Evolutionary conservation across 2,113 vertebrate species (phyloP).

Genomic region (Mugil cephalus): DNA sequence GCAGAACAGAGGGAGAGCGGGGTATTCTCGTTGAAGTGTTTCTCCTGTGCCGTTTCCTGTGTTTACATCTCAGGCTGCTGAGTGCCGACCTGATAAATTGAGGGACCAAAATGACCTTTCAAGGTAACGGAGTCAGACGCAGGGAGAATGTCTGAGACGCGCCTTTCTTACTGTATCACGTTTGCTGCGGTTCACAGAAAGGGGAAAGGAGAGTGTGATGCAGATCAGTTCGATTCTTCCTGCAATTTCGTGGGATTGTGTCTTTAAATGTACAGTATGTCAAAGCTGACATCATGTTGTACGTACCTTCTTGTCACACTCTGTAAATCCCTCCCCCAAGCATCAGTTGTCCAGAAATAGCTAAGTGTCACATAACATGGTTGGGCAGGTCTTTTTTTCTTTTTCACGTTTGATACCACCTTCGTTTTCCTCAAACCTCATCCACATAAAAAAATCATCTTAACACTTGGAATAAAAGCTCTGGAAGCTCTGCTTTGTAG

Average conservation of each 20-base stretch:
- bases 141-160: constrained; percentile 3
- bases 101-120: constrained; percentile 50
- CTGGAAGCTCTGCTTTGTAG: too few relatives aligned
- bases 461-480: too few relatives aligned
- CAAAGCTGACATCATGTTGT: too few relatives aligned
- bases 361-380: too few relatives aligned
- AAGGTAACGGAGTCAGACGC: constrained; percentile 33
- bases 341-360: too few relatives aligned
- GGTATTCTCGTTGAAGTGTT: neutral
- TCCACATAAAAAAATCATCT: too few relatives aligned
- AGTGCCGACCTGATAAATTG: constrained; percentile 17
- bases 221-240: constrained; percentile 9
- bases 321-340: too few relatives aligned
- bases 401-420: too few relatives aligned
- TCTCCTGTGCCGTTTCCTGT: constrained; percentile 36
- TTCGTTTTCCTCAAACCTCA: too few relatives aligned
- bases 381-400: too few relatives aligned
- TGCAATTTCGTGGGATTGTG: neutral
- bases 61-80: constrained; percentile 42
- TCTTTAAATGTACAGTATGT: neutral
- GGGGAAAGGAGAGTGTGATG: neutral
- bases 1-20: neutral
- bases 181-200: neutral
- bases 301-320: too few relatives aligned
- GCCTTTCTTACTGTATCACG: neutral